Conservation (phyloP, 1,140 invertebrate genomes). For the Holcopasites calliopsidis region DNA sequence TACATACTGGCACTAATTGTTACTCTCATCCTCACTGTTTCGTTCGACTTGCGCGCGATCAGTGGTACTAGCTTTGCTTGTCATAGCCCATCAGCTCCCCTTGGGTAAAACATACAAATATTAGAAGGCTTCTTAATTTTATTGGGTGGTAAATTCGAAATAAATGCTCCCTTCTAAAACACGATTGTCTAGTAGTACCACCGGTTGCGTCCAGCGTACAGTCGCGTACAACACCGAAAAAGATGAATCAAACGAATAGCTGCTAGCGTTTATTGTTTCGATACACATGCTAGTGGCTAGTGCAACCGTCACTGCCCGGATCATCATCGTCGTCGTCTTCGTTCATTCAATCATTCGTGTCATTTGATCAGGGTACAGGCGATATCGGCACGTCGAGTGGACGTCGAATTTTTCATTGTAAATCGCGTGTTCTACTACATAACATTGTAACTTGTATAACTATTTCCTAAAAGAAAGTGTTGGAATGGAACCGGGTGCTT, state of each 20-base stretch:
- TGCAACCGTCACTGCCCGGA: slow-evolving; percentile 55
- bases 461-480: not conserved
- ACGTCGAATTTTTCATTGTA: slow-evolving; percentile 28
- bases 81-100: not conserved
- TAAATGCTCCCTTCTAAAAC: too few species aligned
- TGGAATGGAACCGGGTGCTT: not conserved
- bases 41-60: slow-evolving; percentile 20
- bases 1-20: slow-evolving; percentile 40
- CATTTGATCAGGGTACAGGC: slow-evolving; percentile 44
- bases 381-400: not conserved
- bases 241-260: slow-evolving; percentile 2
- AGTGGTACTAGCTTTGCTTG: not conserved
- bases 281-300: slow-evolving; percentile 23
- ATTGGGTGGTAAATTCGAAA: too few species aligned
- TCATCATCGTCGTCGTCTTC: slow-evolving; percentile 42
- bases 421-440: slow-evolving; percentile 20
- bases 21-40: slow-evolving; percentile 31
- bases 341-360: slow-evolving; percentile 28
- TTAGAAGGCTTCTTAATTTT: too few species aligned
- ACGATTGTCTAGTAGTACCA: too few species aligned
- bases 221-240: too few species aligned
- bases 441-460: slow-evolving; percentile 20
- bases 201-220: too few species aligned
- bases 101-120: too few species aligned
- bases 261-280: not conserved